Evolutionary conservation across 2,888 invertebrate genomes (phyloP).

Genomic region (Agonum fuliginosum): DNA sequence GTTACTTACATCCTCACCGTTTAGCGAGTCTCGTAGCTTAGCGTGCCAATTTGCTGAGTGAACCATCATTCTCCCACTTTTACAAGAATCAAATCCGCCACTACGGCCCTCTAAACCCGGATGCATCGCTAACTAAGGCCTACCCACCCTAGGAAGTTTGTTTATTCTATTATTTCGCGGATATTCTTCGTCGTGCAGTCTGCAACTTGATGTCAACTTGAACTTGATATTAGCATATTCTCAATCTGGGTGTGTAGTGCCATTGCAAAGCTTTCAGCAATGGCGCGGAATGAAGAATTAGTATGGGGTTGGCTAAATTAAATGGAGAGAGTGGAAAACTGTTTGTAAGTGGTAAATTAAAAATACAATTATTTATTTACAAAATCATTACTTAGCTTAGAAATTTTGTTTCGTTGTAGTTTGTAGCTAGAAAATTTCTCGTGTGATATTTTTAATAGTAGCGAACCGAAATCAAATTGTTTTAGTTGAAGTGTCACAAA

Average conservation of each 20-base stretch:
- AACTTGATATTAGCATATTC: conserved; percentile 54
- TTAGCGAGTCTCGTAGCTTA: conserved; percentile 66
- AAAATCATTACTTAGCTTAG: too few species aligned
- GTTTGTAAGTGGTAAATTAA: neutral
- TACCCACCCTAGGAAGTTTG: conserved; percentile 17
- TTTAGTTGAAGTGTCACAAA: neutral
- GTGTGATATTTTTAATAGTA: too few species aligned
- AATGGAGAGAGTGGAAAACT: neutral
- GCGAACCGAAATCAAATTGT: too few species aligned
- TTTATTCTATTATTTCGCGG: conserved; percentile 57
- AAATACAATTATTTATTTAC: neutral
- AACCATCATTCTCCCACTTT: conserved; percentile 60
- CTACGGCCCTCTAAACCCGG: conserved; percentile 4
- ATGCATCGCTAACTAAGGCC: conserved; percentile 18
- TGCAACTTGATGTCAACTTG: conserved; percentile 46
- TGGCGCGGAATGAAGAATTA: conserved; percentile 6
- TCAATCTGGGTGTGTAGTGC: conserved; percentile 13
- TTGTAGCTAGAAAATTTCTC: too few species aligned
- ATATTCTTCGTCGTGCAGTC: conserved; percentile 24
- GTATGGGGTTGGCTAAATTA: too few species aligned
- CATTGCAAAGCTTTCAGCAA: neutral
- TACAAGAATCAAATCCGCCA: conserved; percentile 52
- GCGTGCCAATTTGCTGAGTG: conserved; percentile 70
- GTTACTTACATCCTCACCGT: conserved; percentile 49
- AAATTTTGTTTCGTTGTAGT: too few species aligned